Base-by-base conservation (phyloP, 2,888 invertebrate species). In the Sesamia inferens region DNA sequence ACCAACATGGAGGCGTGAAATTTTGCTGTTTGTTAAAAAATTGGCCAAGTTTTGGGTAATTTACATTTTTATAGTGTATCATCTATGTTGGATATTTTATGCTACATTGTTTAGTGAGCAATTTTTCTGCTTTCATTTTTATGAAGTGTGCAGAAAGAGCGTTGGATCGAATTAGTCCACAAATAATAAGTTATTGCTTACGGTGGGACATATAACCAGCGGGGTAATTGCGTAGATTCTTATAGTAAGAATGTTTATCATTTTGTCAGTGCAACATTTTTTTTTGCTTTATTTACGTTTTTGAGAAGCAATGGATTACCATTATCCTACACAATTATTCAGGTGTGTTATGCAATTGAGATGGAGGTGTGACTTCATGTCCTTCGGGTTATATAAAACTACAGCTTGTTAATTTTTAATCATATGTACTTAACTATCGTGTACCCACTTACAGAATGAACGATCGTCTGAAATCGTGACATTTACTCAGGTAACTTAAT, bases 41-140 rank as follows among this genome's bases (percentile, higher is more conserved):
- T 54, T 77, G 19, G n/a, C 71, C 69, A 74, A 69, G 59, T 67
- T 67, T 74, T 55, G 59, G 31, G 39, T 31, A 54, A 74, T 78
- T 74, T 72, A 51, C 68, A 78, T 78, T 64, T 67, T 82, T 65
- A 73, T 65, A 31, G 39, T 59, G 47, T 22, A 70, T 31, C 31
- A 76, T 76, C 57, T 68, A 11, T 44, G 16, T 65, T 39, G 55
- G 31, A 75, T 39, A 48, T 65, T 65, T 51, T 61, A 74, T 51
- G 64, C 22, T 74, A 42, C 11, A 59, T 44, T 10, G 11, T 48
- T 48, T 64, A 42, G 22, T 48, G 64, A 31, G 42, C 59, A 55
- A 65, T 61, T 22, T 55, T 61, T n/a, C 22, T 59, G 58, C 19
- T 74, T 65, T 10, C 13, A 24, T 74, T 68, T 57, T 48, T 62